A percentile compares a stretch with the other conserved stretches of the same genome.
These are phyloP conservation scores for Nemoura dubitans DNA, from an alignment of 2,888 invertebrate genomes.

Conservation along the genomic window DNA sequence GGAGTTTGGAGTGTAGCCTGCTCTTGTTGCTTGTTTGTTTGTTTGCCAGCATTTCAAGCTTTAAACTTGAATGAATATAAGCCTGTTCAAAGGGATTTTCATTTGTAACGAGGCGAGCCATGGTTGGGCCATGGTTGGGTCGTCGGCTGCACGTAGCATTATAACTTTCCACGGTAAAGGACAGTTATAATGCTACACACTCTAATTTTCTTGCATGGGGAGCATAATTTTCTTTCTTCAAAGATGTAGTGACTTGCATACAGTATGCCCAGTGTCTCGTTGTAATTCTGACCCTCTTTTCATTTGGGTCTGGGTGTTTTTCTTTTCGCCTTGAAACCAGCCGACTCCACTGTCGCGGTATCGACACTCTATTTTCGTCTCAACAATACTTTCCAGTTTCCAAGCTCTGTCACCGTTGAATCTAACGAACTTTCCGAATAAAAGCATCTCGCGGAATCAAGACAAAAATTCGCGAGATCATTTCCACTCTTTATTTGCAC, in stretches of 20 bases:
- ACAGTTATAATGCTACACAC: background rate
- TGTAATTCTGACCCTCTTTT: background rate
- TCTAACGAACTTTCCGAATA: background rate
- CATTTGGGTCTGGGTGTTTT: background rate
- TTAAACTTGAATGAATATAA: background rate
- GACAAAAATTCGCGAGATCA: background rate
- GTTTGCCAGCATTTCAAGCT: background rate
- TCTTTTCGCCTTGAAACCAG: background rate
- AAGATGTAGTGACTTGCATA: background rate
- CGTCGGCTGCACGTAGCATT: background rate
- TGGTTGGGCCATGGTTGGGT: background rate
- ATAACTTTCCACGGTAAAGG: background rate
- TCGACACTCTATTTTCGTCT: no score
- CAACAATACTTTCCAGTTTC: no score
- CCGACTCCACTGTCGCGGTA: no score
- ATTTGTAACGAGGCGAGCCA: background rate
- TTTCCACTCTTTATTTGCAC: background rate
- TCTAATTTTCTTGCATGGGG: background rate
- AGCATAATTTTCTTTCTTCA: background rate
- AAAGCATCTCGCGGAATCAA: background rate
- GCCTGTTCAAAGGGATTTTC: background rate
- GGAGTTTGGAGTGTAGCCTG: background rate
- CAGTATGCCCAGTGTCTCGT: background rate
- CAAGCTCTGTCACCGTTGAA: no score
- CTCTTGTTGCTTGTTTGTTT: background rate